A percentile compares a stretch with the other conserved stretches of the same genome.
These are phyloP conservation scores for Tachuris rubrigastra DNA, from an alignment of 2,113 vertebrate genomes.

Conservation along the genomic window DNA sequence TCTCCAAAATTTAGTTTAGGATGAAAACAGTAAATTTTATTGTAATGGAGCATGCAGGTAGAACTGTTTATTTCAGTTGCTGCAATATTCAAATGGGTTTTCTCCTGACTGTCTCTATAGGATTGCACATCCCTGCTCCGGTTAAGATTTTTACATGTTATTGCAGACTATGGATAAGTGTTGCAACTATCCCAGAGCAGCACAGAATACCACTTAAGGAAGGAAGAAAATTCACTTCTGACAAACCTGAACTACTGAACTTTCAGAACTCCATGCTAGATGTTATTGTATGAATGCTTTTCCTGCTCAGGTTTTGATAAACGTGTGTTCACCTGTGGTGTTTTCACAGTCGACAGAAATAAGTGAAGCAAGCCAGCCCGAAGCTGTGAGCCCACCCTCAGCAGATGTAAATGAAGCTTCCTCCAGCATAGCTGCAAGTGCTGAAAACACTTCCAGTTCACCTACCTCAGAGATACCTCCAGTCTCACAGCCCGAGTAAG, in stretches of 20 bases:
- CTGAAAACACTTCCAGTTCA: slow-evolving; percentile 79
- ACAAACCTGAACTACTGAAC: not conserved
- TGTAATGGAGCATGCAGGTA: not conserved
- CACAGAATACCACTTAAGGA: not conserved
- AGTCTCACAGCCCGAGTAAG: slow-evolving; percentile 82
- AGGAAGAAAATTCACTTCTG: not conserved
- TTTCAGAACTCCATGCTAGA: not conserved
- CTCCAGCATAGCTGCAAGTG: slow-evolving; percentile 55
- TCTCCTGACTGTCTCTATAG: not conserved
- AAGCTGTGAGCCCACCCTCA: slow-evolving; percentile 59
- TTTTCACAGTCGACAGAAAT: slow-evolving; percentile 63
- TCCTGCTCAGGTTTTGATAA: not conserved
- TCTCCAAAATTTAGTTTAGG: not conserved
- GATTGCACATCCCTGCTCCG: not conserved
- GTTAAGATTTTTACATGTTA: not conserved
- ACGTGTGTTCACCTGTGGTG: not conserved
- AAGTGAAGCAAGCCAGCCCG: slow-evolving; percentile 52
- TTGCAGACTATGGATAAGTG: not conserved
- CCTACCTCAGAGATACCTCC: slow-evolving; percentile 90
- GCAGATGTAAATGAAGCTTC: slow-evolving; percentile 65
- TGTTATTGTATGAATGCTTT: not conserved
- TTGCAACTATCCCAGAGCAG: not conserved
- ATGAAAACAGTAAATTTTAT: not conserved
- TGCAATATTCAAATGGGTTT: not conserved
- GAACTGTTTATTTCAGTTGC: not conserved